Evolutionary conservation across 2,113 vertebrate species (phyloP), one percentile per base, ranked within the genome.

Genomic region (Smithornis capensis): DNA sequence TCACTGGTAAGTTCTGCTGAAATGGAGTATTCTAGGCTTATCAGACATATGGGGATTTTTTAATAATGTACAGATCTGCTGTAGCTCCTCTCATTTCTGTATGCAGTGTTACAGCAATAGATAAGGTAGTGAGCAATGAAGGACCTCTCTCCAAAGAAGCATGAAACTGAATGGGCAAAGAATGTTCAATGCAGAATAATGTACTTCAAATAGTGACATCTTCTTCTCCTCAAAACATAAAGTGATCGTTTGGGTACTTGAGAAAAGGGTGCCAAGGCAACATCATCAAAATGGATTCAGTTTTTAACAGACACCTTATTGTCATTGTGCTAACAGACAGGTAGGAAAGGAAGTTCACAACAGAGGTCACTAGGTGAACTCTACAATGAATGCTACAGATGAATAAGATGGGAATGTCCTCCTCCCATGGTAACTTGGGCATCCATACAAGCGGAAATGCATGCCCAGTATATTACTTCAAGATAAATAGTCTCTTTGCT

Each of bases 391-490:
- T 63, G 6, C 7, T 40, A 77, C 31, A 81, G 37, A 19, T 52
- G 23, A 88, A 31, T 45, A 47, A 77, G 44, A 68, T 40, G 10
- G 17, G 53, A 85, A 62, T 49, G 42, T 16, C 14, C 19, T 22
- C 22, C 28, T 38, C 6, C 5, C 14, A 37, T 28, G 21, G 33
- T 27, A 80, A 79, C 44, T 24, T 9, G 4, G 12, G 33, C 12
- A 45, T 68, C 19, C 35, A 50, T 33, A 35, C 6, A 67, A n/a
- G 4, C 24, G 18, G 42, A 78, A 87, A 60, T 14, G 2, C 10
- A 84, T 0, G 0, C 17, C 28, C 7, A 38, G 13, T 29, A 25
- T 18, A 17, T 11, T 65, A n/a, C 23, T 37, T 65, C 0, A 42
- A 65, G 11, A 79, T 12, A 53, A 27, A 44, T 8, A 62, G 33